Base-by-base conservation (phyloP, 2,888 invertebrate genomes). In the Blastobasis lacticolella region DNA sequence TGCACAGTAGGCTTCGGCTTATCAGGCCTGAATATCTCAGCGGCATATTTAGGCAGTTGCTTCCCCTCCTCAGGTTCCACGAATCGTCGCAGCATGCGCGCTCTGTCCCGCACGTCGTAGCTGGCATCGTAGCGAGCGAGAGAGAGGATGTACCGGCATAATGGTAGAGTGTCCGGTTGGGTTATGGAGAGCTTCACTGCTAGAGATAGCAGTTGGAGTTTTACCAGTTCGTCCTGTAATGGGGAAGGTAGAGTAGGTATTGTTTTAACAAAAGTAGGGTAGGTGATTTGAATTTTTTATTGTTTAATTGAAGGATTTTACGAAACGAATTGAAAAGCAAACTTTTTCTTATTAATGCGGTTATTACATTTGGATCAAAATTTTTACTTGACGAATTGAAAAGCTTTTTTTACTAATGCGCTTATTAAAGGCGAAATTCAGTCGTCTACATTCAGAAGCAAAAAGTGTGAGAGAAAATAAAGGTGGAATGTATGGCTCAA, bases 61-160 rank as follows among this genome's bases (percentile, higher is more conserved):
- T 65, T 64, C 36, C 61, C 61, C 4, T 53, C 50, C 36, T 60
- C 54, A 1, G 80, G 81, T 38, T 75, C 73, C 0, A 82, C 60
- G 66, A 86, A 81, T 57, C 94, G 94, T 9, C 94, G 92, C 50
- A 99, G 88, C 73, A 99, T 93, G 37, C 99, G 90, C 5, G 97
- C 97, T 7, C 98, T 91, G 86, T 99, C 99, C 37, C 99, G 90
- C 50, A 99, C 97, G 84, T 99, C 99, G 75, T 99, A 99, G 82
- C 97, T 97, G 63, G 95, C 94, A 89, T 99, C 99, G 79, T 99
- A 99, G 63, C 97, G 94, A 0, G 99, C 98, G 67, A 99, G 88
- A 61, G 93, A 95, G 70, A 99, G 94, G 45, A 99, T 94, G 81
- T 99, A 99, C 74, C 96, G 96, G 66, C 96, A 95, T 50, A 99